Conservation (phyloP, 1,140 invertebrate genomes). For the Hycleus cichorii region DNA sequence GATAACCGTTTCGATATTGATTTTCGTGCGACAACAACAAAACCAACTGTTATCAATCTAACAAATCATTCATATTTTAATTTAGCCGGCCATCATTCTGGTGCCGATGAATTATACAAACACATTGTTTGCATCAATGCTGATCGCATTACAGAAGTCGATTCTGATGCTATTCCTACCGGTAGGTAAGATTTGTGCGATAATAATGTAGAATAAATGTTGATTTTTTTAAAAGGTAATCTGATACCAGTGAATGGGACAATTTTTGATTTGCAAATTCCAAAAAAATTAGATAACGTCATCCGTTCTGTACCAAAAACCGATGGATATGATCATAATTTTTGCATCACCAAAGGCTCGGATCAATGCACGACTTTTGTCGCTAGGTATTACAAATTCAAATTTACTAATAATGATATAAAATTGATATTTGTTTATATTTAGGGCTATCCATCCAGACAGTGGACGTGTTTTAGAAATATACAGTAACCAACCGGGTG, state of each 20-base stretch:
- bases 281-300: slow-evolving; percentile 46
- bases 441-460: slow-evolving; percentile 53
- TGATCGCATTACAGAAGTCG: slow-evolving; percentile 67
- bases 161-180: slow-evolving; percentile 68
- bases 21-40: slow-evolving; percentile 65
- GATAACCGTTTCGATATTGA: slow-evolving; percentile 65
- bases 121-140: slow-evolving; percentile 70
- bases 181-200: slow-evolving; percentile 47
- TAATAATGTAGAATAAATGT: no score
- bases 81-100: slow-evolving; percentile 69
- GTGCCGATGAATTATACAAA: slow-evolving; percentile 53
- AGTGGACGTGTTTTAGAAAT: slow-evolving; percentile 70
- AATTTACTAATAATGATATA: no score
- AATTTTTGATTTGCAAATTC: slow-evolving; percentile 56
- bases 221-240: slow-evolving; percentile 25
- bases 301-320: slow-evolving; percentile 41
- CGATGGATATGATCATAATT: slow-evolving; percentile 73
- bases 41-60: slow-evolving; percentile 79
- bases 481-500: slow-evolving; percentile 76
- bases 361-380: slow-evolving; percentile 27
- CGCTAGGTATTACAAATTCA: no score
- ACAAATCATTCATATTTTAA: slow-evolving; percentile 95
- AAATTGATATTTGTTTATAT: slow-evolving; percentile 28
- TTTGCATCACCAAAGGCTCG: slow-evolving; percentile 40
- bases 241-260: slow-evolving; percentile 28